phyloP scores from a whole-genome alignment of 2,797 vertebrate genomes.

The Anniella stebbinsi region DNA sequence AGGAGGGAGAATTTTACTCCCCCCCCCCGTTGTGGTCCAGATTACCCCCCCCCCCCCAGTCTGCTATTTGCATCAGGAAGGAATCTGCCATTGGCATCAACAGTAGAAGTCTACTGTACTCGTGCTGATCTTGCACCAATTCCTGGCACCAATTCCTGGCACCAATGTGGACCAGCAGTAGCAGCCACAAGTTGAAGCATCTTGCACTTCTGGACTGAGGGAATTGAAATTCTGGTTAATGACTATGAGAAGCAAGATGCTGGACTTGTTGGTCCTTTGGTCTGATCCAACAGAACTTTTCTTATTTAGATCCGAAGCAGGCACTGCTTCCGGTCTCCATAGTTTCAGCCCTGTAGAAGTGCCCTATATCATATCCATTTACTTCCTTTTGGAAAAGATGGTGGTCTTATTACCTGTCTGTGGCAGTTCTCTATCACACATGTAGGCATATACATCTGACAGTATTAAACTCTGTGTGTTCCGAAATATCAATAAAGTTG shows the following conservation, averaged over 20 bases:
- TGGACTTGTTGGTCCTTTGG: background rate
- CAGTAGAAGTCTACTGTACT: background rate
- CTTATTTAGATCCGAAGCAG: background rate
- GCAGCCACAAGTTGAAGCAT: background rate
- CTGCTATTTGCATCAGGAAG: background rate
- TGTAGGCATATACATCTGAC: constrained; percentile 57
- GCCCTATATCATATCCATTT: background rate
- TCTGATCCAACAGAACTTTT: background rate
- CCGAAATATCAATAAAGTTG: constrained; percentile 39
- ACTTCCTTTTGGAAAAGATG: background rate
- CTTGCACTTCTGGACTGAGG: background rate
- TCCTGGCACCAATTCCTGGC: background rate
- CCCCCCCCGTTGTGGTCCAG: background rate
- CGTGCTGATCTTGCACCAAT: background rate
- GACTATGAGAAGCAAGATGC: background rate
- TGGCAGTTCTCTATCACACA: constrained; percentile 72
- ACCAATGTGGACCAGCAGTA: background rate
- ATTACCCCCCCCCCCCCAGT: background rate
- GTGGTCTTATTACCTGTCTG: constrained; percentile 36
- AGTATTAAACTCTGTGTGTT: constrained; percentile 32
- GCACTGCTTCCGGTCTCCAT: background rate
- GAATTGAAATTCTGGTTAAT: background rate
- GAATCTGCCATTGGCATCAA: background rate
- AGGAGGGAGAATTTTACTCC: background rate
- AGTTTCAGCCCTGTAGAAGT: background rate